Evolutionary conservation across 2,113 vertebrate genomes (phyloP).

Genomic region (Urocynchramus pylzowi): DNA sequence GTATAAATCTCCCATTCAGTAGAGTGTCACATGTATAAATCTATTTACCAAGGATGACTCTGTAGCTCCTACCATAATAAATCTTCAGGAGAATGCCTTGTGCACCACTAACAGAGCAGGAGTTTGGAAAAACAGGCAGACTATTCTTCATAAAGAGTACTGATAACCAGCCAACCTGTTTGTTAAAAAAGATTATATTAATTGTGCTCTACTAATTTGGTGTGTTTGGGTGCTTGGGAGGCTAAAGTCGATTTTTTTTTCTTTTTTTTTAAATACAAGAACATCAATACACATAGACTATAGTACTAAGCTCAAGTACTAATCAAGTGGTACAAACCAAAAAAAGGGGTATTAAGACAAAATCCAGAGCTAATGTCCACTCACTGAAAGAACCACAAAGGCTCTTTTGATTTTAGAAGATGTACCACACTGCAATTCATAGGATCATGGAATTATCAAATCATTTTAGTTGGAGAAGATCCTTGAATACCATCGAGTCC

Average conservation of each 20-base stretch:
- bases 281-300: neutral
- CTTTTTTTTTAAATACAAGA: neutral
- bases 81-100: constrained; percentile 12
- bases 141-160: neutral
- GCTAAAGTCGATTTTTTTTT: neutral
- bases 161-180: neutral
- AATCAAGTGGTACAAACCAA: neutral
- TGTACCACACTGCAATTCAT: neutral
- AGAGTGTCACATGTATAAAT: constrained; percentile 23
- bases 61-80: constrained; percentile 14
- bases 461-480: neutral
- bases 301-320: neutral
- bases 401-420: neutral
- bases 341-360: neutral
- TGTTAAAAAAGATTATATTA: neutral
- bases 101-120: neutral
- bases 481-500: neutral
- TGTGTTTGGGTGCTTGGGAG: neutral
- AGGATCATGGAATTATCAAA: neutral
- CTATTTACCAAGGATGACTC: constrained; percentile 51
- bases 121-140: neutral
- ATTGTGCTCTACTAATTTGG: neutral
- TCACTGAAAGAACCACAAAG: neutral
- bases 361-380: neutral
- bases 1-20: constrained; percentile 51